phyloP scores from a whole-genome alignment of 2,888 invertebrate species.

The Epinotia bilunana region DNA sequence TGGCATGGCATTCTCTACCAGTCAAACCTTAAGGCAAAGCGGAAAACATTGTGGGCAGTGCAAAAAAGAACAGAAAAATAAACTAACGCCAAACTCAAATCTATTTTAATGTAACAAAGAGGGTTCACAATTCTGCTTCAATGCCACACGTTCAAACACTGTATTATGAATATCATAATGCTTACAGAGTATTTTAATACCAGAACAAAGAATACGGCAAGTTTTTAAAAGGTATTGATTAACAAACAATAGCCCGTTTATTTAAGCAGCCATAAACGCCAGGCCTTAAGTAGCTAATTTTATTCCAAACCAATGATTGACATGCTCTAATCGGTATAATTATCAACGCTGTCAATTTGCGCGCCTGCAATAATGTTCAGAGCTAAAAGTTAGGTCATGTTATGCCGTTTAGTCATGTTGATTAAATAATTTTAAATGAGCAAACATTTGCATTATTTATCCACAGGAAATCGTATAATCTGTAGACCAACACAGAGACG shows the following conservation, averaged over 20 bases:
- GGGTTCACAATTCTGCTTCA: slow-evolving; percentile 16
- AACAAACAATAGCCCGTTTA: slow-evolving; percentile 38
- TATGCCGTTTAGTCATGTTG: not conserved
- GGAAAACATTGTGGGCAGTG: no score
- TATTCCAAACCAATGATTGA: slow-evolving; percentile 15
- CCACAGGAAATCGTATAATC: no score
- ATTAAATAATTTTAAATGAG: not conserved
- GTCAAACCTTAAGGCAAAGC: no score
- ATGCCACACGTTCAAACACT: slow-evolving; percentile 27
- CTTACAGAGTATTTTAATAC: slow-evolving; percentile 12
- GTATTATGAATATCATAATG: slow-evolving; percentile 23
- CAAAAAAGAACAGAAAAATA: no score
- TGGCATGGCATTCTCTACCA: no score
- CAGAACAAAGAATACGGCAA: slow-evolving; percentile 23
- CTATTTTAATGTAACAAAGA: not conserved
- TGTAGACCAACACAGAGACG: no score
- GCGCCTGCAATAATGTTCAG: not conserved
- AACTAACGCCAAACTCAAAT: no score
- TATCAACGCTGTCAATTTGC: not conserved
- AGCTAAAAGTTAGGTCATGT: not conserved
- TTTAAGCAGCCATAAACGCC: slow-evolving; percentile 22
- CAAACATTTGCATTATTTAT: no score
- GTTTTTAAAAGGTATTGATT: slow-evolving; percentile 33
- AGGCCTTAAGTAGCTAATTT: slow-evolving; percentile 20
- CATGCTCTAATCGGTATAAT: slow-evolving; percentile 1